Evolutionary conservation across 2,797 vertebrate species (phyloP).

Genomic region (Microhierax caerulescens): DNA sequence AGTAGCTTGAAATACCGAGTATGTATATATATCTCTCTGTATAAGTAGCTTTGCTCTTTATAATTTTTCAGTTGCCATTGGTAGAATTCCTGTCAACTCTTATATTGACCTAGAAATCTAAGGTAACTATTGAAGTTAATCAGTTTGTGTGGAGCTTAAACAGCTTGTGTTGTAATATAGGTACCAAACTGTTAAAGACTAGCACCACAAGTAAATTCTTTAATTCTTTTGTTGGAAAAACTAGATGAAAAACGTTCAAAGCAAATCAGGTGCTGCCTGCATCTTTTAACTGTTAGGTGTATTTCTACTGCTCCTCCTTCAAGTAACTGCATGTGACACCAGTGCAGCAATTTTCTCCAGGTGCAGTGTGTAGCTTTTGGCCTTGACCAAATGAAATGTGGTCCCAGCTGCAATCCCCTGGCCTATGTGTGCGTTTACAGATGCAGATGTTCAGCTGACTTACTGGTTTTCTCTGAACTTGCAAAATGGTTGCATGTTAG

Average conservation of each 20-base stretch:
- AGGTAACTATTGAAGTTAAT: neutral
- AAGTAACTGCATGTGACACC: neutral
- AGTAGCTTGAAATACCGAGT: slow-evolving; percentile 1
- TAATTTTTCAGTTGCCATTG: neutral
- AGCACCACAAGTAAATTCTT: neutral
- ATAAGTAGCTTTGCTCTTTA: neutral
- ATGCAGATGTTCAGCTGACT: neutral
- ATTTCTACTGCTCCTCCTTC: neutral
- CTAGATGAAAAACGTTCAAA: neutral
- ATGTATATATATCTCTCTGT: neutral
- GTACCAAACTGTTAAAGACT: neutral
- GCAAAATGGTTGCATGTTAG: neutral
- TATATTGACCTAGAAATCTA: neutral
- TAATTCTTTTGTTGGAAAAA: neutral
- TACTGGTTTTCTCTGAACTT: neutral
- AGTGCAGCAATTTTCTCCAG: neutral
- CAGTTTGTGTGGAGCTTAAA: neutral
- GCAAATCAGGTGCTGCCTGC: neutral
- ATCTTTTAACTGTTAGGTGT: neutral
- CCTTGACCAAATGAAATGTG: neutral
- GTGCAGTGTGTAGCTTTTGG: neutral
- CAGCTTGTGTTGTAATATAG: neutral
- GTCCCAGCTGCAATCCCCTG: neutral
- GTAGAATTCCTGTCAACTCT: neutral
- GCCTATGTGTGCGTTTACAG: neutral